Conservation (phyloP, 2,113 vertebrate genomes). For the Deroptyus accipitrinus region DNA sequence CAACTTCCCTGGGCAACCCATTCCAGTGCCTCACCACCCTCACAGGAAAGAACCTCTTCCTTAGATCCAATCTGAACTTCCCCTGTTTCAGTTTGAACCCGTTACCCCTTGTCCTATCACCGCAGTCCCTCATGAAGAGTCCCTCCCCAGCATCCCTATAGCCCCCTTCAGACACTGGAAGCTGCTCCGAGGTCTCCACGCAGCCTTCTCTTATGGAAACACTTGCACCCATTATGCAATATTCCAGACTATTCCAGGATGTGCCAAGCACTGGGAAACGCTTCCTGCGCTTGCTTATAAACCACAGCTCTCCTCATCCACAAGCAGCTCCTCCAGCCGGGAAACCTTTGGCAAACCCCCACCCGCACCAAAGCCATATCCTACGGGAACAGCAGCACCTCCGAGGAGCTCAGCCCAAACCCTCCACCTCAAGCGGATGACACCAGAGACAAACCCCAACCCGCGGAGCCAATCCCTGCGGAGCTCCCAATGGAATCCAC, state of each 20-base stretch:
- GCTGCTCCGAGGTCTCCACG: no score
- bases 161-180: no score
- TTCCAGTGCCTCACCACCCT: no score
- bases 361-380: rapidly evolving
- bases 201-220: background rate
- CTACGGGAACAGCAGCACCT: no score
- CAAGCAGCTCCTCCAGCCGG: background rate
- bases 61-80: no score
- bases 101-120: no score
- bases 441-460: rapidly evolving
- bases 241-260: background rate
- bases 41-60: no score
- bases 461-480: rapidly evolving
- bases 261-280: rapidly evolving
- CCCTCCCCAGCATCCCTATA: no score
- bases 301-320: background rate
- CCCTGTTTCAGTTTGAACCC: no score
- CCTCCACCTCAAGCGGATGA: rapidly evolving
- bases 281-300: background rate
- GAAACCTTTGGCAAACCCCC: background rate
- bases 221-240: rapidly evolving
- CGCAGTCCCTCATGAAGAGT: no score
- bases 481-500: background rate
- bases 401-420: background rate
- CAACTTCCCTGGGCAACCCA: no score